Evolutionary conservation across 2,113 vertebrate genomes (phyloP).

Genomic region (Bufo bufo): DNA sequence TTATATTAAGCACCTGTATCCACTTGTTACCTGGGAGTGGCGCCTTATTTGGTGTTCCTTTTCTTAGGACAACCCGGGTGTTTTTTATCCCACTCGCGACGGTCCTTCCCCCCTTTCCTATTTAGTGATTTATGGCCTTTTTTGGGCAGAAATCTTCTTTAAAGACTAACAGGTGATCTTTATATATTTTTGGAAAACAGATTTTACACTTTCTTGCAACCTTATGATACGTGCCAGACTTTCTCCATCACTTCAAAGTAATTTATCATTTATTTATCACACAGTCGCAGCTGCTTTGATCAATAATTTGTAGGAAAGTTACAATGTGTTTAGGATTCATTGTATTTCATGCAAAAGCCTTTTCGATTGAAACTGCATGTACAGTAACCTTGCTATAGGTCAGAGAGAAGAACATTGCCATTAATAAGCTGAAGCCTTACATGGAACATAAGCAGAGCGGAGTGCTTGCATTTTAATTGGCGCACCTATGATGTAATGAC

Average conservation of each 20-base stretch:
- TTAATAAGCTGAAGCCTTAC: background rate
- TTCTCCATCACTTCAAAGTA: background rate
- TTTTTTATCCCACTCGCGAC: no score
- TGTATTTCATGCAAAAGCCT: background rate
- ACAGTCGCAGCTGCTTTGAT: background rate
- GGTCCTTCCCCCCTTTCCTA: no score
- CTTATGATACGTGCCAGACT: background rate
- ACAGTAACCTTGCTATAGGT: background rate
- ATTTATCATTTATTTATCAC: constrained; percentile 1
- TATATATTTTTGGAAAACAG: background rate
- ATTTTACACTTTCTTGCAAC: background rate
- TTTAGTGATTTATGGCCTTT: no score
- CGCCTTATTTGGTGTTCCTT: no score
- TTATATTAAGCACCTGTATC: no score
- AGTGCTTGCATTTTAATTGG: background rate
- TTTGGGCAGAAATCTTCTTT: background rate
- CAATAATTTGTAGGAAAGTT: background rate
- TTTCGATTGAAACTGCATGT: background rate
- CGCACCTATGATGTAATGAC: background rate
- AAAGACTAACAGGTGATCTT: background rate
- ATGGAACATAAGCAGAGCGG: background rate
- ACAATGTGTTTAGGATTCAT: background rate
- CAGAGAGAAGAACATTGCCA: background rate
- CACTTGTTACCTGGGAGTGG: no score
- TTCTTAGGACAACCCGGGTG: no score